Percentiles rank a stretch among this genome's conserved stretches.
Conservation (phyloP, 2,888 invertebrate genomes). For the Pandemis corylana region DNA sequence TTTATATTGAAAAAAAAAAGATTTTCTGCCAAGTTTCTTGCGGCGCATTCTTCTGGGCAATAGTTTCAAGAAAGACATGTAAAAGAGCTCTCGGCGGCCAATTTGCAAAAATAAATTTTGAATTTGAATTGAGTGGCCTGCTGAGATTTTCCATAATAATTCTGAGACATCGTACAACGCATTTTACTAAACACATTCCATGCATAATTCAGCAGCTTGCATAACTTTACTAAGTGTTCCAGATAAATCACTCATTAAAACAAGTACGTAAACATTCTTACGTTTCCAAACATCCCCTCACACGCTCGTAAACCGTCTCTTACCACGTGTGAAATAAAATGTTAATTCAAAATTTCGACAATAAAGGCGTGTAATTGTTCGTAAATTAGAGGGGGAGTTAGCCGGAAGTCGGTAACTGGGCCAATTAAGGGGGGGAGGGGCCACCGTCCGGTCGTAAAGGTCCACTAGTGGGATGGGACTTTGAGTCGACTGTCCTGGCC, state of each 20-base stretch:
- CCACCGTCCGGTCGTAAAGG: neutral
- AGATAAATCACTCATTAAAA: neutral
- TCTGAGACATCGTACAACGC: no score
- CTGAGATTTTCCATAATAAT: neutral
- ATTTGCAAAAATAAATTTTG: no score
- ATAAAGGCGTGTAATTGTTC: conserved; percentile 11
- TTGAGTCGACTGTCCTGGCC: neutral
- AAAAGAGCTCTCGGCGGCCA: no score
- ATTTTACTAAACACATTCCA: neutral
- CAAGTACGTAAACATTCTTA: neutral
- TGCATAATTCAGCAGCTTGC: neutral
- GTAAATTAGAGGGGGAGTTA: conserved; percentile 1
- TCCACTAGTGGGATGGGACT: neutral
- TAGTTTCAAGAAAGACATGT: no score
- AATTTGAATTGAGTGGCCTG: no score
- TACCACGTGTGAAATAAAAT: conserved; percentile 5
- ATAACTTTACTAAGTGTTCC: neutral
- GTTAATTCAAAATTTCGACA: conserved; percentile 8
- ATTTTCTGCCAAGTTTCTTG: no score
- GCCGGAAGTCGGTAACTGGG: conserved; percentile 8
- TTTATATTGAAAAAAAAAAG: no score
- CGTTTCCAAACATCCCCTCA: neutral
- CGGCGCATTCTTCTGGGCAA: no score
- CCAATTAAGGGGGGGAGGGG: neutral
- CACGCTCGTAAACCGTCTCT: neutral